Percentiles rank a stretch among this genome's conserved stretches.
Conservation (phyloP, 2,797 vertebrate species). For the Argentina silus region DNA sequence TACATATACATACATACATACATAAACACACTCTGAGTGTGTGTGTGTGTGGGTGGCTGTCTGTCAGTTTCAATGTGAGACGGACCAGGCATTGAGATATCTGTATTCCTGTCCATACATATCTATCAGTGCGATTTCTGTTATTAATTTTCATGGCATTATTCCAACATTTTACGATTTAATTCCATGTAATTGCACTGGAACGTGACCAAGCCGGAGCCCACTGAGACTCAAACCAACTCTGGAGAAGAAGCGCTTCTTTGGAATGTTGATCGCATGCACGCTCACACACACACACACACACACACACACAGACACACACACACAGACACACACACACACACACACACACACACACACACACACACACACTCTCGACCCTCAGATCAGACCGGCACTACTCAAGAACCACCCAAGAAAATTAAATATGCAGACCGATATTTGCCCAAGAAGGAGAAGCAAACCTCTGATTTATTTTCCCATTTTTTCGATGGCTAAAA, state of each 20-base stretch:
- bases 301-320: not conserved
- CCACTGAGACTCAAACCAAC: not conserved
- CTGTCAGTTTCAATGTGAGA: constrained; percentile 11
- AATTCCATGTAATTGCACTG: no score
- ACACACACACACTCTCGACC: no score
- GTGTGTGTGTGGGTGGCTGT: not conserved
- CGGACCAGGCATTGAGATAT: not conserved
- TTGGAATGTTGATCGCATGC: not conserved
- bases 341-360: no score
- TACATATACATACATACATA: no score
- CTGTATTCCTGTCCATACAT: not conserved
- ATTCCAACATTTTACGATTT: no score
- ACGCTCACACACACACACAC: not conserved
- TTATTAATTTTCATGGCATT: no score
- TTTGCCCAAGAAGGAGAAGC: not conserved
- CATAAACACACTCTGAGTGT: not conserved
- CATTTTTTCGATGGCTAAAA: not conserved
- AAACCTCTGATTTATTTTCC: constrained; percentile 53
- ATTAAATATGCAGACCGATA: no score
- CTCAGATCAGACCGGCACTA: no score
- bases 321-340: no score
- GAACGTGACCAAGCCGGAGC: not conserved
- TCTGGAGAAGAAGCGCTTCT: not conserved
- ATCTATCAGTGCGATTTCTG: not conserved
- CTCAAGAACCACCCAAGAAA: no score